Percentiles rank a stretch among this genome's conserved stretches.
phyloP scores from a whole-genome alignment of 2,888 invertebrate species.

The Conomelus anceps region DNA sequence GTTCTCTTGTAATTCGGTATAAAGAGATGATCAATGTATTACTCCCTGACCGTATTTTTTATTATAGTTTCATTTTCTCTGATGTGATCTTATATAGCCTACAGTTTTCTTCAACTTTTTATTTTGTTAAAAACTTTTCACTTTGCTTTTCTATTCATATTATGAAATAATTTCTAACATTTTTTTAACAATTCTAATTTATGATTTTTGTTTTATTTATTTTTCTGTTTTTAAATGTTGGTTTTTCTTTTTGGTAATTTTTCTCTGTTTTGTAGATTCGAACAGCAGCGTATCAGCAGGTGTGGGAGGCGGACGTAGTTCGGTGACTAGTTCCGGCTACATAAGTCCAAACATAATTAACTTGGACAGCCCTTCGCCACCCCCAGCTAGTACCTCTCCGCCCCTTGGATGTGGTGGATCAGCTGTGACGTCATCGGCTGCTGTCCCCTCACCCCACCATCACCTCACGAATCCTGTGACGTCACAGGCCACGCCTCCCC shows the following conservation, averaged over 20 bases:
- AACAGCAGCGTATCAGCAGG: constrained; percentile 39
- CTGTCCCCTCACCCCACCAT: neutral
- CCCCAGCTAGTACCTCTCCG: constrained; percentile 36
- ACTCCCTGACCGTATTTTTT: no score
- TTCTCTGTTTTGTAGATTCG: constrained; percentile 38
- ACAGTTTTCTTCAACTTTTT: no score
- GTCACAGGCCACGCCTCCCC: neutral
- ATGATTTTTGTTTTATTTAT: neutral
- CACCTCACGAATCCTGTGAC: neutral
- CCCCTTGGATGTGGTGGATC: neutral
- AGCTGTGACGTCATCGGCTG: neutral
- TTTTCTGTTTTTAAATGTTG: neutral
- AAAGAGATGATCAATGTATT: no score
- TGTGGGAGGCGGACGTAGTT: constrained; percentile 39
- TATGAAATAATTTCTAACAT: no score
- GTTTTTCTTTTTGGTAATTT: neutral
- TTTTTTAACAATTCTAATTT: no score
- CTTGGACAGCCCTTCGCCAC: constrained; percentile 58
- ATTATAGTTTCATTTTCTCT: no score
- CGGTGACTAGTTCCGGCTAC: constrained; percentile 55
- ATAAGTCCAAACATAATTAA: constrained; percentile 54
- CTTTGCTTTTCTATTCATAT: no score
- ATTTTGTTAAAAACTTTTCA: no score
- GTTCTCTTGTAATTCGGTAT: no score
- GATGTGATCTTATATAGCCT: no score